phyloP scores from a whole-genome alignment of 2,113 vertebrate species.

The Seriola quinqueradiata region DNA sequence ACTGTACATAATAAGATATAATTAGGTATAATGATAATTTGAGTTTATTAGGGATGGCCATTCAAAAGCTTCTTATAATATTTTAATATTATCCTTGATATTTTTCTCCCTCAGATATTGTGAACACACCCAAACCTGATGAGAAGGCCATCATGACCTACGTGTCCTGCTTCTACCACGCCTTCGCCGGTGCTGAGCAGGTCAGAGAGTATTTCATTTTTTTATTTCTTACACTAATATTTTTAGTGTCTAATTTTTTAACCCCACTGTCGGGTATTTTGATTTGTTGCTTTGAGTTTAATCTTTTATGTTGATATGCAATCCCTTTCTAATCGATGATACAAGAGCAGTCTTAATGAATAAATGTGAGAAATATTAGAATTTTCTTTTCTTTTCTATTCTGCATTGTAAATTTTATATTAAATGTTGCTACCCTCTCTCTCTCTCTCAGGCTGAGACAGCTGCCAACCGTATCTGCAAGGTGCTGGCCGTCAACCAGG shows the following conservation, averaged over 20 bases:
- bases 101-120: constrained; percentile 84
- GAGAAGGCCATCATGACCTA: constrained; percentile 97
- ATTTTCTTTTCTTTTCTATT: neutral
- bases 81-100: neutral
- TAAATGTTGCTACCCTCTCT: constrained; percentile 6
- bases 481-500: constrained; percentile 83
- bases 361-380: neutral
- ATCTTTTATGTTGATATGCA: too few relatives aligned
- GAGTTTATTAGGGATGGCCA: neutral
- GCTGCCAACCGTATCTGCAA: constrained; percentile 84
- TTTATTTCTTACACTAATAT: neutral
- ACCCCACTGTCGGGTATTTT: neutral
- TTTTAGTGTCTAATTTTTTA: neutral
- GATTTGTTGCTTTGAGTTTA: neutral
- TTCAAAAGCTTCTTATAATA: neutral
- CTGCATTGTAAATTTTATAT: neutral
- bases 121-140: constrained; percentile 93
- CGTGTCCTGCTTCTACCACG: constrained; percentile 95
- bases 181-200: constrained; percentile 93
- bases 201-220: constrained; percentile 60
- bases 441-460: constrained; percentile 75
- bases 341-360: neutral
- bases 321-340: too few relatives aligned
- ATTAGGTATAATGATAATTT: neutral
- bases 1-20: neutral